These are phyloP conservation scores for Tuta absoluta DNA, from an alignment of 2,888 invertebrate species.

Conservation along the genomic window DNA sequence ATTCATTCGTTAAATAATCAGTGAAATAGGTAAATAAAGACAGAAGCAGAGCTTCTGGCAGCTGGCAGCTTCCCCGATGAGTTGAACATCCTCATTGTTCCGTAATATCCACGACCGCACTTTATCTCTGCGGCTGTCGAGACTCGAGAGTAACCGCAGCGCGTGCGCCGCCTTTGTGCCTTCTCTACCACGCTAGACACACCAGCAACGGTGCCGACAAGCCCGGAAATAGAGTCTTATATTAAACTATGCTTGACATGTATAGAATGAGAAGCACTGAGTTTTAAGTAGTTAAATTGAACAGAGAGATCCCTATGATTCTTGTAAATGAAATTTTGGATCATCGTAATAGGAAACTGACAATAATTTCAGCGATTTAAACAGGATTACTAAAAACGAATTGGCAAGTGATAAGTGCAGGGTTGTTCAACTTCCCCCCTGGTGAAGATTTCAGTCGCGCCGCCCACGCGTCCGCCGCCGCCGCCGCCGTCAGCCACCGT, in stretches of 20 bases:
- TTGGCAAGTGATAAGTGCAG: background rate
- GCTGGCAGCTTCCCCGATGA: background rate
- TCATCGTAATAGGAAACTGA: too few species aligned
- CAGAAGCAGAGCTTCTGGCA: background rate
- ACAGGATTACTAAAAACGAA: background rate
- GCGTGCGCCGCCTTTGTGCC: slow-evolving; percentile 43
- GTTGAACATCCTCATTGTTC: slow-evolving; percentile 38
- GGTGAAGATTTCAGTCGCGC: slow-evolving; percentile 35
- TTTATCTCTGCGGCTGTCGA: slow-evolving; percentile 48
- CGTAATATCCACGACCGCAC: slow-evolving; percentile 44
- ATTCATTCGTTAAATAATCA: too few species aligned
- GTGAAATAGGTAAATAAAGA: too few species aligned
- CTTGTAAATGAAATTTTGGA: too few species aligned
- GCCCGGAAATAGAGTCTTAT: slow-evolving; percentile 45
- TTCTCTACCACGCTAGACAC: slow-evolving; percentile 28
- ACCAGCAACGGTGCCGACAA: slow-evolving; percentile 25
- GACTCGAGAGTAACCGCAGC: slow-evolving; percentile 47
- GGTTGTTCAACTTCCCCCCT: background rate
- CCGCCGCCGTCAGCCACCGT: slow-evolving; percentile 35
- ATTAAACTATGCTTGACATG: slow-evolving; percentile 39
- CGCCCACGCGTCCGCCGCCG: slow-evolving; percentile 37
- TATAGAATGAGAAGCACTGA: slow-evolving; percentile 12
- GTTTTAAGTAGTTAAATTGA: background rate
- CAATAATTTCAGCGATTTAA: background rate
- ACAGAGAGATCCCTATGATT: too few species aligned